A percentile compares a stretch with the other conserved stretches of the same genome.
Conservation (phyloP, 1,140 invertebrate species). For the Teleogryllus occipitalis region DNA sequence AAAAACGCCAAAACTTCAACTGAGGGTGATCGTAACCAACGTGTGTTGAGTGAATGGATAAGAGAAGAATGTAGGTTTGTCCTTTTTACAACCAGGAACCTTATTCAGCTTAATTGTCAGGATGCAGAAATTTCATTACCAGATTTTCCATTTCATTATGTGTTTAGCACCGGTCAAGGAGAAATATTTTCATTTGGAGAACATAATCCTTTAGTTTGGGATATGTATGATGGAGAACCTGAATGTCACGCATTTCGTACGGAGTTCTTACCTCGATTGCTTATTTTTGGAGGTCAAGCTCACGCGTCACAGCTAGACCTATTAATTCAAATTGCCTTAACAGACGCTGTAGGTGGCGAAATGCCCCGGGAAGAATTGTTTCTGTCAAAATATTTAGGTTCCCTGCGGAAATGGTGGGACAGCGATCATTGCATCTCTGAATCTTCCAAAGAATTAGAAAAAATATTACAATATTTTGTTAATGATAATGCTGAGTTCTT, state of each 20-base stretch:
- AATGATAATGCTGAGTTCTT: not conserved
- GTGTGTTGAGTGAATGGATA: not conserved
- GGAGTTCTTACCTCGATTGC: not conserved
- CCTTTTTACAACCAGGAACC: not conserved
- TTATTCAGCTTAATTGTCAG: not conserved
- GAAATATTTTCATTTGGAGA: not conserved
- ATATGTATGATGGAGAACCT: not conserved
- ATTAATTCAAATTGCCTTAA: not conserved
- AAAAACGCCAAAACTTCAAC: not conserved
- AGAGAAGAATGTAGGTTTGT: not conserved
- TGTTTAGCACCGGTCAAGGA: not conserved
- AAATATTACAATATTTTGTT: not conserved
- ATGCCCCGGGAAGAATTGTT: not conserved
- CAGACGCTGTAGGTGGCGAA: not conserved
- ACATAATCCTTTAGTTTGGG: not conserved
- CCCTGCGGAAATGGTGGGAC: not conserved
- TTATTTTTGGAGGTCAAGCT: not conserved
- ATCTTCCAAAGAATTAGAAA: not conserved
- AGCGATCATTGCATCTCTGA: not conserved
- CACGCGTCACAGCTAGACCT: not conserved
- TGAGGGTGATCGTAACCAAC: not conserved
- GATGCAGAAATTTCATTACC: not conserved
- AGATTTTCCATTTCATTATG: not conserved
- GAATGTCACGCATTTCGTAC: not conserved
- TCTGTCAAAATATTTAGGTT: not conserved